Evolutionary conservation across 2,113 vertebrate genomes (phyloP).

Genomic region (Acrocephalus arundinaceus): DNA sequence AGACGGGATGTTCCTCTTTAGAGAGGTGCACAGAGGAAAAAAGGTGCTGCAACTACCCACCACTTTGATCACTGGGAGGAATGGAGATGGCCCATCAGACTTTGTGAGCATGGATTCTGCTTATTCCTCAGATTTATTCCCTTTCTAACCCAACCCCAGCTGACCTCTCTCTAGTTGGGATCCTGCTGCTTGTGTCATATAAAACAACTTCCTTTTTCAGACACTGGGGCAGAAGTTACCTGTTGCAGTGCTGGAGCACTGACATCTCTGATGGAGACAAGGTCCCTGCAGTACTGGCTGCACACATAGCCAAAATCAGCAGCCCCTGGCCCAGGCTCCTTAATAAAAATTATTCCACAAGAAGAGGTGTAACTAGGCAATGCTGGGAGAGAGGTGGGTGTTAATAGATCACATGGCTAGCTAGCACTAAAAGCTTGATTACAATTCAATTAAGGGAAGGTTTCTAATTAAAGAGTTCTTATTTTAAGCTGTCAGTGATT

Average conservation of each 20-base stretch:
- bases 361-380: slow-evolving; percentile 32
- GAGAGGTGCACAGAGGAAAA: neutral
- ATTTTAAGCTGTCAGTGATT: slow-evolving; percentile 64
- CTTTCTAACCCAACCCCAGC: neutral
- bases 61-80: neutral
- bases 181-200: neutral
- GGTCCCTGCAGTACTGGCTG: neutral
- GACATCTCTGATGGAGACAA: neutral
- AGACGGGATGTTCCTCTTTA: neutral
- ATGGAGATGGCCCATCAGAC: neutral
- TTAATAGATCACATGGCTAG: slow-evolving; percentile 40
- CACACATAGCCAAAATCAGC: neutral
- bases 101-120: neutral
- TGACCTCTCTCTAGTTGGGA: neutral
- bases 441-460: slow-evolving; percentile 60
- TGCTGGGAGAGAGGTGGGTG: slow-evolving; percentile 39
- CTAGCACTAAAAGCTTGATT: slow-evolving; percentile 50
- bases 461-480: slow-evolving; percentile 62
- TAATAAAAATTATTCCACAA: neutral
- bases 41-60: neutral
- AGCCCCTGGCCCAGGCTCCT: neutral
- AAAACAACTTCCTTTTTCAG: neutral
- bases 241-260: neutral
- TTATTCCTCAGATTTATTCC: neutral
- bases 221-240: neutral